Base-by-base conservation (phyloP, 2,797 vertebrate genomes). In the Adrianichthys oophorus region DNA sequence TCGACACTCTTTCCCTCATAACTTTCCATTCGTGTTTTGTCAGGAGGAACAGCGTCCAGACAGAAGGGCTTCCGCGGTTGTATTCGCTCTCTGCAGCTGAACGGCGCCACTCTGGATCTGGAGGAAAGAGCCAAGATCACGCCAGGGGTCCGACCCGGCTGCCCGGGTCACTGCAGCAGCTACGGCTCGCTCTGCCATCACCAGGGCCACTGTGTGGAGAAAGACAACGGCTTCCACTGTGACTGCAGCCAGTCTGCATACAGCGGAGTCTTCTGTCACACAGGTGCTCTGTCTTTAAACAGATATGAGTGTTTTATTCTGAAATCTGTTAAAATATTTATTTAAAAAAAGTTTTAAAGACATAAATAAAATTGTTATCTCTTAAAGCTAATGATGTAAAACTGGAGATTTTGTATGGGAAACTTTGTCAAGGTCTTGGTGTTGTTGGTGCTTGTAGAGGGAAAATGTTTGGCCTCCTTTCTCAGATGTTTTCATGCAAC, bases 11-110 rank as follows among this genome's bases (percentile, higher is more conserved):
- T 42, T 15, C 1, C 4, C 4, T 18, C 16, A n/a, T 45, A 10
- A 18, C 18, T 8, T 5, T 48, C 1, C 51, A 42, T 15, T 45
- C 24, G 1, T 60, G 40, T 70, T 32, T 3, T 48, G 47, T 40
- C 65, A 97, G 95, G 96, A 42, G 80, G 80, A 19, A 83, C 80
- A 0, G 80, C 80, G 18, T 83, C 96, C 3, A 87, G 95, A 29
- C 95, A 96, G 77, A 95, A 94, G 69, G 95, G 95, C 50, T 98
- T 97, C 59, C 78, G 95, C 47, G 96, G 96, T 4, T 98, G 96
- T 15, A 94, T 98, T 55, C 94, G 96, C 41, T 94, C 94, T 0
- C 91, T 98, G 63, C 93, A 92, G 51, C 83, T 98, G 78, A 98
- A 98, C 51, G 95, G 95, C n/a, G 71, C 89, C 64, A 89, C 93